Base-by-base conservation (phyloP, 2,797 vertebrate genomes). In the Gymnothorax reevesii region DNA sequence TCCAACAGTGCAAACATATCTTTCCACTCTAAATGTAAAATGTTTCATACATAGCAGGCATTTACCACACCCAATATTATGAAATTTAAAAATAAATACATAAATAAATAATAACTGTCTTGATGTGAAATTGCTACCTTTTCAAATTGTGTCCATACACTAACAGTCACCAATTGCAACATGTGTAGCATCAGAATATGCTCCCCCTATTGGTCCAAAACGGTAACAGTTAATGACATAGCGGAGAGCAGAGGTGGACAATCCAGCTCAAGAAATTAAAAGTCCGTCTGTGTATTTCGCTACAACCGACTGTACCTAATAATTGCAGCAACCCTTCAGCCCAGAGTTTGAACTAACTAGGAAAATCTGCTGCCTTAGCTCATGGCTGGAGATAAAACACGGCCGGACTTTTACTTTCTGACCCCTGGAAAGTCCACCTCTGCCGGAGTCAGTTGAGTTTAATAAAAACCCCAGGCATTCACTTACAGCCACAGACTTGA, bases 401-500 rank as follows among this genome's bases (percentile, higher is more conserved):
- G n/a, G n/a, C n/a, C n/a, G n/a, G n/a, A n/a, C n/a, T n/a, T n/a
- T n/a, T n/a, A n/a, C n/a, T n/a, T n/a, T n/a, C n/a, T n/a, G n/a
- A n/a, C n/a, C n/a, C n/a, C n/a, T n/a, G n/a, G n/a, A n/a, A n/a
- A n/a, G n/a, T n/a, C n/a, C n/a, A n/a, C n/a, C n/a, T n/a, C n/a
- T n/a, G n/a, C n/a, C n/a, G n/a, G n/a, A 54, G 60, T 8, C 20
- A n/a, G 17, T 2, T 9, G 33, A 66, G 20, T 66, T 8, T 5
- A 12, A 13, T n/a, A n/a, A 52, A n/a, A 82, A 57, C 3, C 42
- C 22, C 22, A 7, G 13, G 33, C 4, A 1, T 52, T 22, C 2
- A 97, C 98, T 98, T 94, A 99, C 98, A 3, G 98, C 98, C 17
- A 99, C 98, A 89, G 98, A 99, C 88, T 99, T 99, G 52, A 99